A percentile compares a stretch with the other conserved stretches of the same genome.
These are phyloP conservation scores for Eleutherodactylus coqui DNA, from an alignment of 2,797 vertebrate genomes.

Conservation along the genomic window DNA sequence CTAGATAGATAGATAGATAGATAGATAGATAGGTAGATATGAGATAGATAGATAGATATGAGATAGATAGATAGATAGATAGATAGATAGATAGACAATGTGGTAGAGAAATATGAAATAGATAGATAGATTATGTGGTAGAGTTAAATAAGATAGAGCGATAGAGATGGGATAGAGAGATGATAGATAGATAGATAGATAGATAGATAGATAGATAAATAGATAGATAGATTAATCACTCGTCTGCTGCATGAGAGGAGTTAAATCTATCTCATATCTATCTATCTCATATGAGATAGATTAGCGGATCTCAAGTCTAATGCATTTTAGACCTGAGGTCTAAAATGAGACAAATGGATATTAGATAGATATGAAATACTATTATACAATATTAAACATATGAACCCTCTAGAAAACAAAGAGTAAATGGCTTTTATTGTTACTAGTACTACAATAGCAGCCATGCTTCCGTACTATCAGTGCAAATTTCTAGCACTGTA, in stretches of 20 bases:
- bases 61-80: neutral
- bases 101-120: neutral
- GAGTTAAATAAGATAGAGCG: neutral
- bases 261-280: no score
- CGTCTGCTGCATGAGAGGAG: no score
- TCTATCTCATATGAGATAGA: no score
- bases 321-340: no score
- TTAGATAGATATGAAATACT: neutral
- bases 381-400: neutral
- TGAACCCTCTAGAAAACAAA: neutral
- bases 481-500: slow-evolving; percentile 38
- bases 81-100: neutral
- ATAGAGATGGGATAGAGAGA: neutral
- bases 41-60: slow-evolving; percentile 19
- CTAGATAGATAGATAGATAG: neutral
- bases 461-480: slow-evolving; percentile 30
- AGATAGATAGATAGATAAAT: neutral
- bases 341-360: neutral
- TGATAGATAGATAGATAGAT: neutral
- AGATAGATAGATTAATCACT: neutral
- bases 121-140: neutral
- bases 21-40: neutral
- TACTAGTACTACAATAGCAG: slow-evolving; percentile 19
- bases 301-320: no score
- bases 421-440: neutral